These are phyloP conservation scores for Anguilla anguilla DNA, from an alignment of 2,797 vertebrate genomes.

Conservation along the genomic window DNA sequence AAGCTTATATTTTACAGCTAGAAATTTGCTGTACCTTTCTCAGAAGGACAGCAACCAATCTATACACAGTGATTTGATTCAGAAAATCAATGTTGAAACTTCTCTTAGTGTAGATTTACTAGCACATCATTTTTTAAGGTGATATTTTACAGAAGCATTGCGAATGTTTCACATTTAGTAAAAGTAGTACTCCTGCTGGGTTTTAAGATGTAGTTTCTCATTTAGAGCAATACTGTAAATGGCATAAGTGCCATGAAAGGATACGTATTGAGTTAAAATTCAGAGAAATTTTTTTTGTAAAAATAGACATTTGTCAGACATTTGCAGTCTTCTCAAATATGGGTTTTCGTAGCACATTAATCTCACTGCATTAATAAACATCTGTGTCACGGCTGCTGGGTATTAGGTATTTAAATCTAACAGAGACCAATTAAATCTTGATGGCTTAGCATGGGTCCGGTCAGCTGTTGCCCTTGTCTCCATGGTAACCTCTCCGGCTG, in stretches of 20 bases:
- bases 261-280: not conserved
- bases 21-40: not conserved
- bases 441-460: not conserved
- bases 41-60: not conserved
- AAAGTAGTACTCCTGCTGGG: not conserved
- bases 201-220: not conserved
- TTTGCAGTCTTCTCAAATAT: not conserved
- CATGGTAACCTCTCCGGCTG: not conserved
- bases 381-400: not conserved
- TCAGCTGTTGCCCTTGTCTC: not conserved
- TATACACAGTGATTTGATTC: not conserved
- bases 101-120: too few relatives aligned
- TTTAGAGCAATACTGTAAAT: not conserved
- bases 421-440: conserved; percentile 5
- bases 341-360: not conserved
- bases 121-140: too few relatives aligned
- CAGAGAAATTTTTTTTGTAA: not conserved
- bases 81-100: not conserved
- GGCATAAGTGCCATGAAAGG: not conserved
- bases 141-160: too few relatives aligned
- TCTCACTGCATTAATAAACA: not conserved
- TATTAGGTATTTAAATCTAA: not conserved
- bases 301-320: not conserved
- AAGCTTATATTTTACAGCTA: not conserved
- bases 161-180: too few relatives aligned